Conservation (phyloP, 1,140 invertebrate species). For the Ruditapes philippinarum region DNA sequence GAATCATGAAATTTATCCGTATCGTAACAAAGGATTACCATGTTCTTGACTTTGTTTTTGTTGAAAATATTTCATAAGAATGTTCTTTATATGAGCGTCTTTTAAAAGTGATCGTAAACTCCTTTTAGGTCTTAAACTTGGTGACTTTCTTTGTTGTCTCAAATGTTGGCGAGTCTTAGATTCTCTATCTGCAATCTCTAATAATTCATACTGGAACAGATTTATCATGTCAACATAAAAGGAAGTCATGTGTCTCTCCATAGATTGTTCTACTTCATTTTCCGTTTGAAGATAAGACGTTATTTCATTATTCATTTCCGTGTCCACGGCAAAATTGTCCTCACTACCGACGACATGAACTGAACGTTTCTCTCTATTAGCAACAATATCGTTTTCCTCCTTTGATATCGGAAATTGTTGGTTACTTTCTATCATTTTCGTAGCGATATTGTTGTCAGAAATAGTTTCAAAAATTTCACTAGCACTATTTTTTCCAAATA, state of each 20-base stretch:
- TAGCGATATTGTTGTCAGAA: no score
- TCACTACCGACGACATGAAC: no score
- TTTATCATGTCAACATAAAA: neutral
- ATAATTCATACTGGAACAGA: neutral
- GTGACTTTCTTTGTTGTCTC: neutral
- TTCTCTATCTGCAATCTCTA: neutral
- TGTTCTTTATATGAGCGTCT: neutral
- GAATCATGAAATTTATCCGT: neutral
- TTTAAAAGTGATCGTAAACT: neutral
- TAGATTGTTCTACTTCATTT: neutral
- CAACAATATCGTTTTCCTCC: neutral
- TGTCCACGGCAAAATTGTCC: neutral
- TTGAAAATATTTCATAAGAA: constrained; percentile 4
- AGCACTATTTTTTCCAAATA: neutral
- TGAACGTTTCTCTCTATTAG: no score
- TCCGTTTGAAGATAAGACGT: neutral
- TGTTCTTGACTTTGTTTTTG: constrained; percentile 24
- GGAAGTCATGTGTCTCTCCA: neutral
- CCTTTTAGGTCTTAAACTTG: constrained; percentile 27
- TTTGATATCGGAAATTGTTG: neutral
- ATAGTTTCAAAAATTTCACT: no score
- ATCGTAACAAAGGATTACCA: constrained; percentile 14
- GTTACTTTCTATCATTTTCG: no score
- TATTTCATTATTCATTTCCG: neutral
- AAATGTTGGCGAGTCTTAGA: neutral